Base-by-base conservation (phyloP, 2,888 invertebrate genomes). In the Patella pellucida region DNA sequence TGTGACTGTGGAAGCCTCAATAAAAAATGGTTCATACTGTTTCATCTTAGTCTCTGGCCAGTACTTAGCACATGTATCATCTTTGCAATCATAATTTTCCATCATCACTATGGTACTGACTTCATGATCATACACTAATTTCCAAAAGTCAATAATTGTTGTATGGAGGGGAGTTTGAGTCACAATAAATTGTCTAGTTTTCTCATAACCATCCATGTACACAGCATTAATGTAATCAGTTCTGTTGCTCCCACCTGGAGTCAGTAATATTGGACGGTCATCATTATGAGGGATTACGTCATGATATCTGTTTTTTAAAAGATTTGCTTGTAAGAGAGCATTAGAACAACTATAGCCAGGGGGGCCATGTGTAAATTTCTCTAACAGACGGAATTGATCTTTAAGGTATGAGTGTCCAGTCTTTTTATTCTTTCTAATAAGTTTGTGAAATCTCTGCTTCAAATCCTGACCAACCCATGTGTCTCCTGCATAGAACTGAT, bases 101-200 rank as follows among this genome's bases (percentile, higher is more conserved):
- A 90, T 82, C 87, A 87, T 88, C 15, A 90, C 88, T 15, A 91
- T 87, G 2, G 87, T 87, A 41, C 79, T 78, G 11, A 90, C 84
- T 27, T 87, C 79, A 56, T 87, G 84, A 73, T 91, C 90, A 75
- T 88, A 89, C n/a, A 91, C 84, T 71, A 90, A 82, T 71, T 85
- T 86, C 91, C 91, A 91, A 84, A 91, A 91, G 79, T 90, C 90
- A 5, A 83, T 81, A 15, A 90, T 84, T 12, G 91, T 91, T 19
- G 84, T 84, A 67, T 84, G 81, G 12, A 90, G 81, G 1, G 91
- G 91, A 0, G 89, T 89, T 79, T 91, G 91, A 1, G 90, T 90
- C 16, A 90, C 76, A n/a, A 91, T 87, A 74, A 88, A 89, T 72
- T 85, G 86, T 50, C 85, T 84, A 31, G 74, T 77, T 16, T 76